Evolutionary conservation across 2,888 invertebrate genomes (phyloP).

Genomic region (Amiota minor): DNA sequence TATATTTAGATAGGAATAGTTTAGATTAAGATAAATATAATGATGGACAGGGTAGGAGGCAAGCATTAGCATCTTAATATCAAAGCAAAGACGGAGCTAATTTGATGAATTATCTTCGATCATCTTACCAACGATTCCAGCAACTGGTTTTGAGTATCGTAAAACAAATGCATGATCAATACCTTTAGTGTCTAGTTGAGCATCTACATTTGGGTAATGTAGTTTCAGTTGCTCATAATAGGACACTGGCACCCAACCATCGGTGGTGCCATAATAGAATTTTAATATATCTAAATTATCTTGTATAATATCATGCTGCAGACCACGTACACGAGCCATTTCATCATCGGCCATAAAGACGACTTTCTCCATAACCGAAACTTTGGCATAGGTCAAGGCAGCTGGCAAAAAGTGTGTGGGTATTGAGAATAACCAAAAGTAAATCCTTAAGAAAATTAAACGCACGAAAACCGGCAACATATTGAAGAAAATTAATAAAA

Average conservation of each 20-base stretch:
- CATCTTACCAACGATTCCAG: slow-evolving; percentile 70
- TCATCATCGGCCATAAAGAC: slow-evolving; percentile 85
- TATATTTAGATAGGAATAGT: no score
- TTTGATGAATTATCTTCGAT: slow-evolving; percentile 57
- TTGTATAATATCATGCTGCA: slow-evolving; percentile 79
- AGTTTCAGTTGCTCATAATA: slow-evolving; percentile 81
- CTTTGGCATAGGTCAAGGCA: slow-evolving; percentile 77
- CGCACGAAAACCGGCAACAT: slow-evolving; percentile 76
- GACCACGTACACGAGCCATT: slow-evolving; percentile 81
- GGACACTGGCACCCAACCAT: slow-evolving; percentile 87
- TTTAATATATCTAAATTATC: slow-evolving; percentile 79
- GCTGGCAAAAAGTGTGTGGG: slow-evolving; percentile 75
- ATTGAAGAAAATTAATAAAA: slow-evolving; percentile 74
- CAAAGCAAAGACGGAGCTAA: slow-evolving; percentile 12
- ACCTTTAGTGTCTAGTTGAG: slow-evolving; percentile 77
- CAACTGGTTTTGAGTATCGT: slow-evolving; percentile 77
- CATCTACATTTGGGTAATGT: slow-evolving; percentile 78
- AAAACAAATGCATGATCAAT: slow-evolving; percentile 89
- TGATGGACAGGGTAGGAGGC: slow-evolving; percentile 14
- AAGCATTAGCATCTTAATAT: slow-evolving; percentile 30
- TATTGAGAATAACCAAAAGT: slow-evolving; percentile 76
- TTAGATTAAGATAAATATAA: not conserved
- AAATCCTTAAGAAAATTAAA: slow-evolving; percentile 75
- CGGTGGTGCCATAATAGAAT: slow-evolving; percentile 85
- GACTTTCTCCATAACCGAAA: slow-evolving; percentile 78